phyloP scores from a whole-genome alignment of 2,888 invertebrate genomes.

The Thelaira solivaga region DNA sequence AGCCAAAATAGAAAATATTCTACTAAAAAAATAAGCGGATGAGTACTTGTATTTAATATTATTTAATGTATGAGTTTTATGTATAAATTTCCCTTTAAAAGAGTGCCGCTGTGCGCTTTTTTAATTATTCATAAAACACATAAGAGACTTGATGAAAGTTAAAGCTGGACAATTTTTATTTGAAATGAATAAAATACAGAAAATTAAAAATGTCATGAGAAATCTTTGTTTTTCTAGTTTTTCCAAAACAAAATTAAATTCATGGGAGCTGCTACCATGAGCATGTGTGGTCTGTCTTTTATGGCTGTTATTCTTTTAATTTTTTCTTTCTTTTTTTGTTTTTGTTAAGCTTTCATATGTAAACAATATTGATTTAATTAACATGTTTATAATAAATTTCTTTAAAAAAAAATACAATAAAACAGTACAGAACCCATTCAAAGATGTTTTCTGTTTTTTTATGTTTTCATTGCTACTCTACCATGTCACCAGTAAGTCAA shows the following conservation, averaged over 20 bases:
- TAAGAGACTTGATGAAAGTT: too few species aligned
- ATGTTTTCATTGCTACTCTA: constrained; percentile 2
- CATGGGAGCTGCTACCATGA: constrained; percentile 8
- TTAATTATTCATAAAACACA: too few species aligned
- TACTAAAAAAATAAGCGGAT: too few species aligned
- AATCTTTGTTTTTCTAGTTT: constrained; percentile 42
- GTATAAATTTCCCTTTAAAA: too few species aligned
- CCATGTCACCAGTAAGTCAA: too few species aligned
- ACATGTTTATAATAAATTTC: constrained; percentile 62
- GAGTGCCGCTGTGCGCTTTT: too few species aligned
- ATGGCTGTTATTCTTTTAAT: background rate
- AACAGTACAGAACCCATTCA: constrained; percentile 21
- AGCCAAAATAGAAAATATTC: too few species aligned
- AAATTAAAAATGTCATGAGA: constrained; percentile 42
- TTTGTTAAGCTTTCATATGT: constrained; percentile 48
- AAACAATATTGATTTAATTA: constrained; percentile 62
- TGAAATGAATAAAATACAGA: constrained; percentile 1
- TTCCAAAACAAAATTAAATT: background rate
- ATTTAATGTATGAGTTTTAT: too few species aligned
- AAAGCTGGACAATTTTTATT: constrained; percentile 46
- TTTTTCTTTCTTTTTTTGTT: background rate
- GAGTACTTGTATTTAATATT: too few species aligned
- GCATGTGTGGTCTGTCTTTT: constrained; percentile 44
- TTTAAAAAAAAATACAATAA: constrained; percentile 29
- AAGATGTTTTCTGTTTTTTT: too few species aligned